Conservation (phyloP, 2,113 vertebrate genomes). For the Probosciger aterrimus region DNA sequence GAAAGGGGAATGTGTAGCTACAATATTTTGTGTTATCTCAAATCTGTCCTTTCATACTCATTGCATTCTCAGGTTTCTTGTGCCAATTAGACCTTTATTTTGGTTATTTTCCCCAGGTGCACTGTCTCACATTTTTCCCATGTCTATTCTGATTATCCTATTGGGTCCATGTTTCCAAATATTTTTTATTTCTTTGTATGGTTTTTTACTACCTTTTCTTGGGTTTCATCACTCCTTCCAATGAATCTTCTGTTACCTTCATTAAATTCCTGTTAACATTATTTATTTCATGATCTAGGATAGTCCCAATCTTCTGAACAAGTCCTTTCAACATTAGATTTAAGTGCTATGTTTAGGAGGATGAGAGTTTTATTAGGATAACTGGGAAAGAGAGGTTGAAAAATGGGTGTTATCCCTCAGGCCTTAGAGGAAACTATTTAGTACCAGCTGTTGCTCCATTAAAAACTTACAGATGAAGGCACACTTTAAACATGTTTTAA, state of each 20-base stretch:
- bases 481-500: neutral
- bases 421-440: neutral
- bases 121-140: neutral
- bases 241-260: neutral
- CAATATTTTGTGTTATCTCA: neutral
- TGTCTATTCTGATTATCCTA: neutral
- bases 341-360: neutral
- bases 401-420: neutral
- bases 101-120: neutral
- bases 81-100: neutral
- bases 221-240: neutral
- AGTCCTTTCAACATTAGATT: neutral
- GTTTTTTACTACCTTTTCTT: neutral
- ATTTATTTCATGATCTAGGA: neutral
- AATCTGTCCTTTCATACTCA: neutral
- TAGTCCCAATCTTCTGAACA: neutral
- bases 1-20: neutral
- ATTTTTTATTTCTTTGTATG: neutral
- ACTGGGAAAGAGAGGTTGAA: neutral
- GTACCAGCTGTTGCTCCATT: neutral
- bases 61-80: neutral
- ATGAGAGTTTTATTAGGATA: neutral
- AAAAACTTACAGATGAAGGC: neutral
- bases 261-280: neutral
- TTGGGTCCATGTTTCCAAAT: neutral